These are phyloP conservation scores for Zaprionus africanus DNA, from an alignment of 1,140 invertebrate species.

Conservation along the genomic window DNA sequence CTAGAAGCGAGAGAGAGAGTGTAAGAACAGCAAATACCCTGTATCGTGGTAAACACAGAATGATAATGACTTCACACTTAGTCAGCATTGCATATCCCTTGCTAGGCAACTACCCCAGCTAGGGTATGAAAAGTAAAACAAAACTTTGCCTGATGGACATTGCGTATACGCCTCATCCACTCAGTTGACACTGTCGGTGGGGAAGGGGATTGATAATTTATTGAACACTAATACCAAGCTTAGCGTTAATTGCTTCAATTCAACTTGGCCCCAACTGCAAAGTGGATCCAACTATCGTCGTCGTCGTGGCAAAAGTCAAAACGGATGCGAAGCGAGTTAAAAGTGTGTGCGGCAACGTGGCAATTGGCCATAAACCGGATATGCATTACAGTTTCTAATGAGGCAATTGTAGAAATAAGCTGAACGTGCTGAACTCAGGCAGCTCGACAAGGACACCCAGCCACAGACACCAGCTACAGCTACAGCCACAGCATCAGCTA, in stretches of 20 bases:
- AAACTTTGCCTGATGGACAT: conserved; percentile 19
- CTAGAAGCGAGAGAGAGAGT: background rate
- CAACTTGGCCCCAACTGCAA: conserved; percentile 8
- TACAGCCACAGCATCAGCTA: too few species aligned
- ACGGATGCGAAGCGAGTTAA: conserved; percentile 33
- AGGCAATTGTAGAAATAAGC: conserved; percentile 70
- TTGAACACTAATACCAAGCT: conserved; percentile 19
- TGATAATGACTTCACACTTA: too few species aligned
- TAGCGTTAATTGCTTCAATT: conserved; percentile 39
- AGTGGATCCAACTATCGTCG: conserved; percentile 32
- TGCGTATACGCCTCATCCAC: conserved; percentile 16
- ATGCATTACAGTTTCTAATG: conserved; percentile 68
- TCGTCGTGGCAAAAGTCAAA: conserved; percentile 2
- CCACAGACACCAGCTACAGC: background rate
- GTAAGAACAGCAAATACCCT: background rate
- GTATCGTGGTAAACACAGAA: background rate
- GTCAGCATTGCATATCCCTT: background rate
- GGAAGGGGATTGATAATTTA: conserved; percentile 13
- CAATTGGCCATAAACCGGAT: conserved; percentile 65
- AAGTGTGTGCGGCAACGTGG: conserved; percentile 43
- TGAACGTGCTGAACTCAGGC: conserved; percentile 50
- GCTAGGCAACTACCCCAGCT: background rate
- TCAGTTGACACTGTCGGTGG: background rate
- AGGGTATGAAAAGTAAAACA: background rate
- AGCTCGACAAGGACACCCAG: conserved; percentile 22